Percentiles rank a stretch among this genome's conserved stretches.
Conservation (phyloP, 2,888 invertebrate species). For the Lingula anatina region DNA sequence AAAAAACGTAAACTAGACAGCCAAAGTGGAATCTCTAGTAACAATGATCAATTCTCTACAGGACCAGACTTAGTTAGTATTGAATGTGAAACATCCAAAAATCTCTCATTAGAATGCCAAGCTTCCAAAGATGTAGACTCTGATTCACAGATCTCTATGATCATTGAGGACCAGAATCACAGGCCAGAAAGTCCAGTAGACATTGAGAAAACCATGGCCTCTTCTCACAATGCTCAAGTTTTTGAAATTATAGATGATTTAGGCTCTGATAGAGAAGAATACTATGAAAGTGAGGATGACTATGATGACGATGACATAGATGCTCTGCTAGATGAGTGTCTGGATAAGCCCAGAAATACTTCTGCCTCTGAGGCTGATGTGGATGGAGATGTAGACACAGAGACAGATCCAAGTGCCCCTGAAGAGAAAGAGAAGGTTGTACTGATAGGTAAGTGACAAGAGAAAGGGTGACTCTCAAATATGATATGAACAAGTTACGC, state of each 20-base stretch:
- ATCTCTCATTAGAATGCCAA: not conserved
- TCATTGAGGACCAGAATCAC: not conserved
- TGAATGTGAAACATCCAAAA: not conserved
- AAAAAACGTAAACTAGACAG: no score
- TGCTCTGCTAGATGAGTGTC: conserved; percentile 33
- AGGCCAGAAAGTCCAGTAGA: not conserved
- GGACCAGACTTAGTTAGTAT: no score
- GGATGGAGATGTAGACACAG: not conserved
- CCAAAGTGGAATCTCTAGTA: no score
- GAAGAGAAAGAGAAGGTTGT: conserved; percentile 27
- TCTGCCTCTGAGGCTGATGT: conserved; percentile 7
- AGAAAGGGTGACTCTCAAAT: not conserved
- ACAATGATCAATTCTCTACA: no score
- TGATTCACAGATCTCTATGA: not conserved
- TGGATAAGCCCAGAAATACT: conserved; percentile 15
- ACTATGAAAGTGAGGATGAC: conserved; percentile 13
- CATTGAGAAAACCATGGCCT: no score
- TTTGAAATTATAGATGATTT: conserved; percentile 28
- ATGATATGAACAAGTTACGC: no score
- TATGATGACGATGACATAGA: conserved; percentile 16
- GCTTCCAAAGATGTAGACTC: not conserved
- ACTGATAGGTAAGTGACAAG: conserved; percentile 24
- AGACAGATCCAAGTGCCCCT: conserved; percentile 16
- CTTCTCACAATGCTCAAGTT: conserved; percentile 11
- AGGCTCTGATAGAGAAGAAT: conserved; percentile 11